Conservation (phyloP, 2,888 invertebrate species). For the Sphecodes monilicornis region DNA sequence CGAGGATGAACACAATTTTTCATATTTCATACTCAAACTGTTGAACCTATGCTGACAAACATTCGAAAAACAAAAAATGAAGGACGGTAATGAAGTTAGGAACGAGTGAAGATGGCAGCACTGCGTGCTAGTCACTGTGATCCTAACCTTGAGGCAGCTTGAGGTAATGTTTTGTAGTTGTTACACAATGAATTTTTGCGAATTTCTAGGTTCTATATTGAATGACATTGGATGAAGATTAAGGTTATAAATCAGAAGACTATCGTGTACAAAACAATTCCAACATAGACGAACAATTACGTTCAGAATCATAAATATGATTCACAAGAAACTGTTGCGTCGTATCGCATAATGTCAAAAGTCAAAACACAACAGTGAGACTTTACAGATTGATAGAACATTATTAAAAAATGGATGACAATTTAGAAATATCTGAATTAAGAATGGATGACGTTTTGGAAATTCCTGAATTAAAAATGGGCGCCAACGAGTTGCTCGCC, state of each 20-base stretch:
- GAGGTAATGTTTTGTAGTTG: not conserved
- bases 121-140: not conserved
- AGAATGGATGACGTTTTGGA: conserved; percentile 30
- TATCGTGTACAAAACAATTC: not conserved
- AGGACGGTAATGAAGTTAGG: not conserved
- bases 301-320: not conserved
- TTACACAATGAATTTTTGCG: not conserved
- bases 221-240: not conserved
- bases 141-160: conserved; percentile 12
- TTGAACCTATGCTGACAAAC: conserved; percentile 10
- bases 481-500: conserved; percentile 67
- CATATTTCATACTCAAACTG: not conserved
- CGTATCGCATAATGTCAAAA: too few species aligned
- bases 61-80: not conserved
- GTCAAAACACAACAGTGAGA: not conserved
- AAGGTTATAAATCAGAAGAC: not conserved
- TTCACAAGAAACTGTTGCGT: not conserved
- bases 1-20: too few species aligned
- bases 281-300: not conserved
- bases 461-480: conserved; percentile 6
- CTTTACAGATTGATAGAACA: not conserved
- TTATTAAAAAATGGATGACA: not conserved
- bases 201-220: not conserved
- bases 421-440: not conserved
- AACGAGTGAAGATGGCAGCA: not conserved